Evolutionary conservation across 2,888 invertebrate species (phyloP).

Genomic region (Neuroscelio doddi): DNA sequence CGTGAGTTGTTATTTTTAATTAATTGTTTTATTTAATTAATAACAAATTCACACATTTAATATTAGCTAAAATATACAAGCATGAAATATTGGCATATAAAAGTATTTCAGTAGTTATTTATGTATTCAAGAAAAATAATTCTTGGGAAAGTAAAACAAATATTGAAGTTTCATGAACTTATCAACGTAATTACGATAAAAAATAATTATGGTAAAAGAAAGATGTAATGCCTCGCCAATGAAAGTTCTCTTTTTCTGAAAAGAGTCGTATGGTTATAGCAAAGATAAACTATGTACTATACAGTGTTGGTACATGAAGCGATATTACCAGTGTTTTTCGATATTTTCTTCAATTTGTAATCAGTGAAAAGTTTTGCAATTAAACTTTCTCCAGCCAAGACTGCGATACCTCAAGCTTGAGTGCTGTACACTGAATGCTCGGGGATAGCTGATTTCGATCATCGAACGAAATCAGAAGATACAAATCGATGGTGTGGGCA

Average conservation of each 20-base stretch:
- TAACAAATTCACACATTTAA: no score
- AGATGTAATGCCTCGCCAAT: conserved; percentile 23
- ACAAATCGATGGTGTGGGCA: conserved; percentile 18
- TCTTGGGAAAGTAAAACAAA: no score
- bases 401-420: conserved; percentile 32
- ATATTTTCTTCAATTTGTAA: conserved; percentile 52
- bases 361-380: conserved; percentile 53
- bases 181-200: conserved; percentile 32
- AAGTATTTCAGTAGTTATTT: no score
- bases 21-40: no score
- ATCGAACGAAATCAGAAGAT: conserved; percentile 13
- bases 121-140: no score
- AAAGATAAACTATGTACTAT: conserved; percentile 27
- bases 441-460: conserved; percentile 18
- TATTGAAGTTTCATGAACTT: conserved; percentile 36
- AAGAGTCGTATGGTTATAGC: conserved; percentile 30
- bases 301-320: conserved; percentile 18
- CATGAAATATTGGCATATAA: no score
- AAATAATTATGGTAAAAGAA: background rate
- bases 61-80: no score
- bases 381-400: conserved; percentile 45
- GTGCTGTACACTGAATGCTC: conserved; percentile 28
- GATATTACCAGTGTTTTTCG: conserved; percentile 49
- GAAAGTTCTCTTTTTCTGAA: conserved; percentile 21
- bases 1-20: conserved; percentile 75